Evolutionary conservation across 2,113 vertebrate genomes (phyloP), one percentile per base, ranked within the genome.

Genomic region (Corythaeola cristata): DNA sequence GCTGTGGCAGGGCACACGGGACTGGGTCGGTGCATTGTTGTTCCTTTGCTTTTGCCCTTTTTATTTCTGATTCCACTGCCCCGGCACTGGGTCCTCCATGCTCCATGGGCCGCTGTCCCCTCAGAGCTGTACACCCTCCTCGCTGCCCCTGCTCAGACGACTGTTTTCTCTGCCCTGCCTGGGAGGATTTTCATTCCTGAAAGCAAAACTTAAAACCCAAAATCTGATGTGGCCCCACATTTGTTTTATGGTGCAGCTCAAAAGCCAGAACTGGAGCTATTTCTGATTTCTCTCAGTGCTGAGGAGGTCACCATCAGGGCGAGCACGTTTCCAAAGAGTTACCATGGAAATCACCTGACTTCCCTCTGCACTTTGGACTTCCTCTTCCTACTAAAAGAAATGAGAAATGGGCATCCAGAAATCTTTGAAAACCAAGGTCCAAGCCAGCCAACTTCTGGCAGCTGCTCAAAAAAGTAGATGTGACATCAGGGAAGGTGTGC

Each of bases 1-100:
- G 11, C 14, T 14, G 27, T 2, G 0, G 2, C 0, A 2, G 35
- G 30, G 12, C 28, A 79, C 27, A 28, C 41, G 23, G 23, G 9
- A 28, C 23, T 60, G 53, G 14, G 4, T 22, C 41, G 22, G 26
- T n/a, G 30, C 23, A 17, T 12, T 50, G 12, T 4, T 75, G 2
- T 8, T 37, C 18, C 49, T 78, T 82, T 44, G 18, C 20, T 68
- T 81, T 79, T 55, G 8, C 30, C 62, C 55, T 87, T 93, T 72
- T 74, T 2, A 0, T 67, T 86, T 53, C 56, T 66, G 23, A 68
- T 27, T 83, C 71, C 30, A 44, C 16, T 28, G 30, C 11, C 21
- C 12, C 3, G 3, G 23, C 12, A 52, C 1, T 26, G 17, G 3
- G 9, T 68, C 10, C 11, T 67, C 15, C 17, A 24, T 0, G 3